Evolutionary conservation across 2,113 vertebrate genomes (phyloP).

Genomic region (Spheniscus mendiculus): DNA sequence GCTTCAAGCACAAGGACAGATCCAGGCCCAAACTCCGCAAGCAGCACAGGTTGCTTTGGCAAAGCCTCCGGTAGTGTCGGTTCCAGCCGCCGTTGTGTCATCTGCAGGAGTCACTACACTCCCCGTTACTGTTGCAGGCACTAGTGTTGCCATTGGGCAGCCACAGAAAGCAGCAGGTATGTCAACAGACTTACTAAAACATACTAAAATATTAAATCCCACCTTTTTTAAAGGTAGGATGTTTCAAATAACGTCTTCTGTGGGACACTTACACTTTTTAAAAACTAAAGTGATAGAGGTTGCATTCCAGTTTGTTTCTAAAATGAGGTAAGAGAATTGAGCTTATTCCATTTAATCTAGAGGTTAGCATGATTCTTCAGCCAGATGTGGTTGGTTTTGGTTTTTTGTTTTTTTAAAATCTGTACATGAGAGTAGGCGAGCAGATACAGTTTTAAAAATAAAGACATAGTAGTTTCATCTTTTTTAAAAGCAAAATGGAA

Average conservation of each 20-base stretch:
- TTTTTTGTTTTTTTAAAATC: background rate
- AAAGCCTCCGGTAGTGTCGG: conserved; percentile 88
- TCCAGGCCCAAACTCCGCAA: conserved; percentile 81
- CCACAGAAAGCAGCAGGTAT: conserved; percentile 83
- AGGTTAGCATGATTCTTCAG: background rate
- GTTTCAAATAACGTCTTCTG: background rate
- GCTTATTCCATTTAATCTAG: background rate
- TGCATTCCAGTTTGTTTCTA: background rate
- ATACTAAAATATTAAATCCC: background rate
- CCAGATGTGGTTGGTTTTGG: background rate
- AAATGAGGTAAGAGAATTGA: background rate
- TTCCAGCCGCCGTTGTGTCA: conserved; percentile 85
- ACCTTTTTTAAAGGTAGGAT: background rate
- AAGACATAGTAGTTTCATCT: background rate
- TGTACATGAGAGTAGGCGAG: background rate
- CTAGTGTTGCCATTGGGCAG: conserved; percentile 87
- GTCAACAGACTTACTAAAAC: background rate
- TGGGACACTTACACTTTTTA: background rate
- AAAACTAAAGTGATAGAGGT: background rate
- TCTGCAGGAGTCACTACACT: conserved; percentile 87
- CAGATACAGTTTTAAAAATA: background rate
- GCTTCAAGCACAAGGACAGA: conserved; percentile 82
- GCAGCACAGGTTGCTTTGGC: conserved; percentile 88
- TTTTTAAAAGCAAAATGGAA: background rate
- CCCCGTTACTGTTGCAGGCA: conserved; percentile 86